A percentile compares a stretch with the other conserved stretches of the same genome.
These are phyloP conservation scores for Drosophila nigromelanica DNA, from an alignment of 1,140 invertebrate species.

Conservation along the genomic window DNA sequence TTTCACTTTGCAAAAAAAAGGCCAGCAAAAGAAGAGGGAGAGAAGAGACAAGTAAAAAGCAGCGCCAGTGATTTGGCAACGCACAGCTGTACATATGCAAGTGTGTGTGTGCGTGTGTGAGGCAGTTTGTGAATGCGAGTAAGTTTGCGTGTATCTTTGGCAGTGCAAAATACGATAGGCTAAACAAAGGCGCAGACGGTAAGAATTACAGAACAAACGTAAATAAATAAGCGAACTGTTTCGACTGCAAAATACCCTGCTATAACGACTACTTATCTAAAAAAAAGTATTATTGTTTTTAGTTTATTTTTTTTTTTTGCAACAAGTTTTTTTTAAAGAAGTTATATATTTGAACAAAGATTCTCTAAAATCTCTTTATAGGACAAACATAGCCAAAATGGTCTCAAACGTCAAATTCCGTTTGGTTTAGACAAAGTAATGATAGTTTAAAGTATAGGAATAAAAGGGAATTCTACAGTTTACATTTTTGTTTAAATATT, in stretches of 20 bases:
- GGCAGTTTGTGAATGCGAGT: background rate
- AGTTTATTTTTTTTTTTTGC: background rate
- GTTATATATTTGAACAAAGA: too few species aligned
- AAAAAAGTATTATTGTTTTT: background rate
- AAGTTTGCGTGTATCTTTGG: slow-evolving; percentile 1
- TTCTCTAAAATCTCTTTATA: too few species aligned
- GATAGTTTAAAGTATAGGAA: too few species aligned
- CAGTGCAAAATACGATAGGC: slow-evolving; percentile 65
- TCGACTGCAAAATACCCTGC: slow-evolving; percentile 12
- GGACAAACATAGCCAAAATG: too few species aligned
- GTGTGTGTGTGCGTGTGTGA: background rate
- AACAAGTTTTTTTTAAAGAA: too few species aligned
- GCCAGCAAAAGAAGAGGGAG: slow-evolving; percentile 1
- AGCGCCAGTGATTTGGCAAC: slow-evolving; percentile 60
- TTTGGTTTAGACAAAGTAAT: too few species aligned
- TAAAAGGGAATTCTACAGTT: too few species aligned
- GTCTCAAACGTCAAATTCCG: too few species aligned
- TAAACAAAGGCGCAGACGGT: slow-evolving; percentile 44
- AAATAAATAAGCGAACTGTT: background rate
- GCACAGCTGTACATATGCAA: slow-evolving; percentile 9
- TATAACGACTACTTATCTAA: background rate
- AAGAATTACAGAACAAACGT: slow-evolving; percentile 27
- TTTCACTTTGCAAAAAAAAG: slow-evolving; percentile 66
- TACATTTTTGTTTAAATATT: background rate
- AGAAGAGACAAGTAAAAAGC: slow-evolving; percentile 38